Evolutionary conservation across 2,113 vertebrate species (phyloP).

Genomic region (Steatornis caripensis): DNA sequence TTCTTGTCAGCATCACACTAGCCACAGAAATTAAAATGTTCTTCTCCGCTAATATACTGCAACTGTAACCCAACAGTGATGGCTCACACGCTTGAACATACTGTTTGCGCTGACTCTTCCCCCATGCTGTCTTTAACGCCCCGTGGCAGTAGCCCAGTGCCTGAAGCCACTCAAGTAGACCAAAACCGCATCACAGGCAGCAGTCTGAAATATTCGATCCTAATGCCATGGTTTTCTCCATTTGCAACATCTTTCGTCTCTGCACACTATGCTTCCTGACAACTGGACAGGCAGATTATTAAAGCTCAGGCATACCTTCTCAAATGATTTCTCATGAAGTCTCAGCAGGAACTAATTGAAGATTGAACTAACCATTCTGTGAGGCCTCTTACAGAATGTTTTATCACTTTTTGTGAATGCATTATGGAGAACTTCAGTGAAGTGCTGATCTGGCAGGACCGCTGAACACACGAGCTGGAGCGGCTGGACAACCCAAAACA

Average conservation of each 20-base stretch:
- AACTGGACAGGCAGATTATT: not conserved
- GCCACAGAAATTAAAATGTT: not conserved
- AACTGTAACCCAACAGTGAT: not conserved
- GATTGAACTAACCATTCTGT: slow-evolving; percentile 48
- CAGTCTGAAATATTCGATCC: not conserved
- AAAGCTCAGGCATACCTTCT: not conserved
- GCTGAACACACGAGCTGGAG: not conserved
- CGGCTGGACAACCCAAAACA: not conserved
- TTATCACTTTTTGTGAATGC: not conserved
- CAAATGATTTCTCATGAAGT: slow-evolving; percentile 44
- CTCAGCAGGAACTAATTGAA: slow-evolving; percentile 50
- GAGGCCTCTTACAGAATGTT: not conserved
- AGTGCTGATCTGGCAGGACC: not conserved
- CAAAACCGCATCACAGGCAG: not conserved
- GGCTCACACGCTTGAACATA: not conserved
- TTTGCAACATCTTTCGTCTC: not conserved
- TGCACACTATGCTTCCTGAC: not conserved
- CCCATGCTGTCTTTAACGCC: not conserved
- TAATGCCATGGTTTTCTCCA: not conserved
- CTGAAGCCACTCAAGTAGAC: not conserved
- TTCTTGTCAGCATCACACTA: not conserved
- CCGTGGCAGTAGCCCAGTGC: not conserved
- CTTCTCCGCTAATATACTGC: not conserved
- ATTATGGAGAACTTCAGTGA: not conserved
- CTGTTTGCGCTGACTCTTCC: not conserved